Evolutionary conservation across 2,113 vertebrate species (phyloP).

Genomic region (Condylura cristata): DNA sequence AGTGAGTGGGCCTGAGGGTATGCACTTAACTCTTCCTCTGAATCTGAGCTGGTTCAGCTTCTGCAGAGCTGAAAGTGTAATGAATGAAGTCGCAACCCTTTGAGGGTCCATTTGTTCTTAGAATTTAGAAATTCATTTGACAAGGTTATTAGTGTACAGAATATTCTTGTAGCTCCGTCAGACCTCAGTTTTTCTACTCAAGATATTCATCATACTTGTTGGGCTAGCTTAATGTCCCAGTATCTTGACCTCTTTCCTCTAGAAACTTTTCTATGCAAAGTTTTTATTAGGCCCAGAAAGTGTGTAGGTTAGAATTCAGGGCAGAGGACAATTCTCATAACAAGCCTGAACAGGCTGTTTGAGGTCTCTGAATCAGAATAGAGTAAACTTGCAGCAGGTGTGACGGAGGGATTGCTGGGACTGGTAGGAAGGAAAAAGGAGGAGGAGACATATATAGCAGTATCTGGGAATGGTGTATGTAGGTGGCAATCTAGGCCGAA

Average conservation of each 20-base stretch:
- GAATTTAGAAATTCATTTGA: conserved; percentile 59
- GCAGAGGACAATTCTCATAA: not conserved
- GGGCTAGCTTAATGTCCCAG: not conserved
- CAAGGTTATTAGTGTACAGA: not conserved
- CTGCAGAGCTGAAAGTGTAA: not conserved
- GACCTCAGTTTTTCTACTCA: conserved; percentile 15
- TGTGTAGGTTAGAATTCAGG: conserved; percentile 16
- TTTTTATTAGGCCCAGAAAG: conserved; percentile 6
- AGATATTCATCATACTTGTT: not conserved
- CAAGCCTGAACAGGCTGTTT: not conserved
- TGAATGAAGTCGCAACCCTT: not conserved
- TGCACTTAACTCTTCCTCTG: not conserved
- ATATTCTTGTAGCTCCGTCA: not conserved
- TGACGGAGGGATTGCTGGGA: not conserved
- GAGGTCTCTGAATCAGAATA: not conserved
- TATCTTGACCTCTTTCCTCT: conserved; percentile 10
- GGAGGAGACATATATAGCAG: not conserved
- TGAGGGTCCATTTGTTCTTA: conserved; percentile 9
- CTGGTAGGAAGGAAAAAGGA: not conserved
- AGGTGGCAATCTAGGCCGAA: not conserved
- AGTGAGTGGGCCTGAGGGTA: not conserved
- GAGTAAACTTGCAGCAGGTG: not conserved
- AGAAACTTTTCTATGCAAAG: not conserved
- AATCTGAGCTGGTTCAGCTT: not conserved
- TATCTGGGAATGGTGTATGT: not conserved